Conservation (phyloP, 2,113 vertebrate species). For the Chamaetylas fuelleborni region DNA sequence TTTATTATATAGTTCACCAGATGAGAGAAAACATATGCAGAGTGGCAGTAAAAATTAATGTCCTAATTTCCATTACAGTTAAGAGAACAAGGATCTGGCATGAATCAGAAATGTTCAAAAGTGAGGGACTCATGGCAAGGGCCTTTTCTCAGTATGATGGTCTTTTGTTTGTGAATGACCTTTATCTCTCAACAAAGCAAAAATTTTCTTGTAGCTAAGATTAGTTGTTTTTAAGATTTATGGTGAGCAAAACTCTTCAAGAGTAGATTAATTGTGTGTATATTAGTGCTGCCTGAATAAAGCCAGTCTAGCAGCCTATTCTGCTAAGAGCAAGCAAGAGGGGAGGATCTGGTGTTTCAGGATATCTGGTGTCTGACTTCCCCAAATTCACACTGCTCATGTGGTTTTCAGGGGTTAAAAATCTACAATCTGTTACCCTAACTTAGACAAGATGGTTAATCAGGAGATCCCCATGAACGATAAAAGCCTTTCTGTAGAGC, state of each 20-base stretch:
- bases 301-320: neutral
- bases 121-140: neutral
- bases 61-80: conserved; percentile 15
- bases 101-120: neutral
- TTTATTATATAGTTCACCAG: conserved; percentile 2
- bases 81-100: neutral
- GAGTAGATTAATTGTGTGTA: neutral
- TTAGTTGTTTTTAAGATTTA: neutral
- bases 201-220: neutral
- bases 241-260: neutral
- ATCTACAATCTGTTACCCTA: neutral
- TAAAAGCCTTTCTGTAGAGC: neutral
- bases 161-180: neutral
- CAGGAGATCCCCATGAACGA: neutral
- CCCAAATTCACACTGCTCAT: neutral
- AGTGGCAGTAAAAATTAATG: conserved; percentile 33
- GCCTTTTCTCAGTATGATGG: neutral
- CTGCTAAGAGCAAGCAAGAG: neutral
- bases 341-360: neutral
- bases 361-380: neutral
- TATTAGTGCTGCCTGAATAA: neutral
- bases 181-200: neutral
- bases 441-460: neutral
- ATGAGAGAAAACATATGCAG: conserved; percentile 19
- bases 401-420: neutral